These are phyloP conservation scores for Mormyrus proboscirostris DNA, from an alignment of 2,797 vertebrate genomes.

Conservation along the genomic window DNA sequence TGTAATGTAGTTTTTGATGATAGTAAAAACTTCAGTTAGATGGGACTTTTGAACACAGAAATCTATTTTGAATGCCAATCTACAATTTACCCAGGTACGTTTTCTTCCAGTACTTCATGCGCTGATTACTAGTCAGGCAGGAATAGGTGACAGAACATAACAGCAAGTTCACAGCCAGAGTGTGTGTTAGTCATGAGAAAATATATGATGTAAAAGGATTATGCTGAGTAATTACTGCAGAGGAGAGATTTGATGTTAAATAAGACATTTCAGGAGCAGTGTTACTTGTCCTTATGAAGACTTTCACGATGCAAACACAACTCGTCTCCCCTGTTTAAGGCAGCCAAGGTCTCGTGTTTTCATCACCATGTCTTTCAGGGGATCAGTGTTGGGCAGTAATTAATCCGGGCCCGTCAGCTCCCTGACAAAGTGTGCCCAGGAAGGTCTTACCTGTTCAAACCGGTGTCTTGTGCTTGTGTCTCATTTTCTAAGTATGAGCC, in stretches of 20 bases:
- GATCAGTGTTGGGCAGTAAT: background rate
- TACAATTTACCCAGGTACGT: background rate
- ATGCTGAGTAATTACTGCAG: conserved; percentile 6
- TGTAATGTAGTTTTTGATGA: background rate
- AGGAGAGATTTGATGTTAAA: background rate
- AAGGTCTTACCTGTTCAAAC: background rate
- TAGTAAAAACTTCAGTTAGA: background rate
- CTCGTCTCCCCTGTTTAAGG: background rate
- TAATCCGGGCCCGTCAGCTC: background rate
- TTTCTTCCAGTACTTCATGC: background rate
- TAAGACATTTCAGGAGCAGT: background rate
- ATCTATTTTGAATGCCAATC: background rate
- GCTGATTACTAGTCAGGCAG: conserved; percentile 4
- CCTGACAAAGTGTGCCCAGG: background rate
- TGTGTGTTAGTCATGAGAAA: conserved; percentile 1
- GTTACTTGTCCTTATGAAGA: background rate
- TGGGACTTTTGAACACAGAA: background rate
- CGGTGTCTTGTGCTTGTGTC: background rate
- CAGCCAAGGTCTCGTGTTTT: background rate
- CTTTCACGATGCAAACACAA: background rate
- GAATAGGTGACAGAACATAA: conserved; percentile 14
- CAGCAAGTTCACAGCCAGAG: conserved; percentile 5
- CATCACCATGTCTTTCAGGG: conserved; percentile 1
- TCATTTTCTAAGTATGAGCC: background rate
- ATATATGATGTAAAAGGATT: conserved; percentile 3